These are phyloP conservation scores for Theodoxus fluviatilis DNA, from an alignment of 2,888 invertebrate species.

Conservation along the genomic window DNA sequence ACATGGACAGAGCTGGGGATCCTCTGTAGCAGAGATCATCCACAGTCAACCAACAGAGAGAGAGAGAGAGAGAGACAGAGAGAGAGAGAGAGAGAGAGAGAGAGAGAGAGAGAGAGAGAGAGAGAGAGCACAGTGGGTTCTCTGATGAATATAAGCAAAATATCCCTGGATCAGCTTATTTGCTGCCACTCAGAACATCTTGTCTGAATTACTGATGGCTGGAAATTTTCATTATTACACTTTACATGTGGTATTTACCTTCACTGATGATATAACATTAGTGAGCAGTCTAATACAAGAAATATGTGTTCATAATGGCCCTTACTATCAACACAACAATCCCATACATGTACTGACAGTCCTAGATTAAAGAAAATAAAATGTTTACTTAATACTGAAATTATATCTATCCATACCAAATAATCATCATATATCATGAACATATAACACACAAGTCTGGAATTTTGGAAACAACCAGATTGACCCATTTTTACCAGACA, in stretches of 20 bases:
- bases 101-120: background rate
- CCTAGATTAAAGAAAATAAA: background rate
- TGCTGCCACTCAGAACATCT: background rate
- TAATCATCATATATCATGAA: too few species aligned
- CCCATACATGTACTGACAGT: background rate
- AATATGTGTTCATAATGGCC: background rate
- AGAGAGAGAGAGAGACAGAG: background rate
- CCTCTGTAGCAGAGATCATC: conserved; percentile 38
- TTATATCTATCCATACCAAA: too few species aligned
- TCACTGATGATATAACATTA: background rate
- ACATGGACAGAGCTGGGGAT: conserved; percentile 47
- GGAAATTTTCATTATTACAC: background rate
- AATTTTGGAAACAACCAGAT: too few species aligned
- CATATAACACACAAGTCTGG: too few species aligned
- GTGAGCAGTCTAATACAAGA: background rate
- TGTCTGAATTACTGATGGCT: too few species aligned
- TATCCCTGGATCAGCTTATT: background rate
- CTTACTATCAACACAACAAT: background rate
- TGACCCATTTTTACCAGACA: too few species aligned
- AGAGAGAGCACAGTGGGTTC: background rate
- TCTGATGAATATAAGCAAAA: background rate
- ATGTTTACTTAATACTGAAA: too few species aligned
- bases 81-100: background rate
- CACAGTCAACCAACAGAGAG: too few species aligned
- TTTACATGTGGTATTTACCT: background rate